Conservation (phyloP, 2,797 vertebrate genomes). For the Carcharodon carcharias region DNA sequence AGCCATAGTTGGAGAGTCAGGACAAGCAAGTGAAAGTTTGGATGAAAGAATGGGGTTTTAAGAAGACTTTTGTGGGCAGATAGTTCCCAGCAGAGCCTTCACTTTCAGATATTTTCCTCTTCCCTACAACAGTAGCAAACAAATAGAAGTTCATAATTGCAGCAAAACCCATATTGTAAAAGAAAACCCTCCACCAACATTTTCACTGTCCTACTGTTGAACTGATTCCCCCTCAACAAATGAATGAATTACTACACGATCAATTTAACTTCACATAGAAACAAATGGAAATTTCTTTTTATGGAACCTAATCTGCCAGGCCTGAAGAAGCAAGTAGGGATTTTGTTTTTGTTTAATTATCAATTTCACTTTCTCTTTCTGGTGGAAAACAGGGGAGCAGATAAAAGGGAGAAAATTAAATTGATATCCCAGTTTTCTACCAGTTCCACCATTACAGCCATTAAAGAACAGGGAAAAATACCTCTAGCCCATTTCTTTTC, state of each 20-base stretch:
- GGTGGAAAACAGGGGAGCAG: background rate
- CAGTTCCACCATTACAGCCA: background rate
- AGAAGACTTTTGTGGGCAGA: background rate
- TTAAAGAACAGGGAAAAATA: background rate
- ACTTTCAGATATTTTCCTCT: background rate
- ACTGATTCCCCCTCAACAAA: background rate
- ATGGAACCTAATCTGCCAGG: background rate
- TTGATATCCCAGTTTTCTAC: background rate
- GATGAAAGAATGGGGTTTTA: background rate
- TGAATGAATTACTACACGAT: background rate
- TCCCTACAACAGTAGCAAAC: background rate
- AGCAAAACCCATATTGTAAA: background rate
- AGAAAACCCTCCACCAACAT: background rate
- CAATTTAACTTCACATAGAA: constrained; percentile 1
- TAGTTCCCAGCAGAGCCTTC: background rate
- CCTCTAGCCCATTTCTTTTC: background rate
- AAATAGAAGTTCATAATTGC: background rate
- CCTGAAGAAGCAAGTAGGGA: background rate
- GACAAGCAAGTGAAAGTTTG: background rate
- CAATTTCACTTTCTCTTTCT: background rate
- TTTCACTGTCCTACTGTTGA: background rate
- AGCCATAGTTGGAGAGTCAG: background rate
- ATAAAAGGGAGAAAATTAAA: background rate
- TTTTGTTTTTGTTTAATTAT: background rate
- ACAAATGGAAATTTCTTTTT: background rate